Conservation (phyloP, 2,888 invertebrate genomes). For the Bembecia ichneumoniformis region DNA sequence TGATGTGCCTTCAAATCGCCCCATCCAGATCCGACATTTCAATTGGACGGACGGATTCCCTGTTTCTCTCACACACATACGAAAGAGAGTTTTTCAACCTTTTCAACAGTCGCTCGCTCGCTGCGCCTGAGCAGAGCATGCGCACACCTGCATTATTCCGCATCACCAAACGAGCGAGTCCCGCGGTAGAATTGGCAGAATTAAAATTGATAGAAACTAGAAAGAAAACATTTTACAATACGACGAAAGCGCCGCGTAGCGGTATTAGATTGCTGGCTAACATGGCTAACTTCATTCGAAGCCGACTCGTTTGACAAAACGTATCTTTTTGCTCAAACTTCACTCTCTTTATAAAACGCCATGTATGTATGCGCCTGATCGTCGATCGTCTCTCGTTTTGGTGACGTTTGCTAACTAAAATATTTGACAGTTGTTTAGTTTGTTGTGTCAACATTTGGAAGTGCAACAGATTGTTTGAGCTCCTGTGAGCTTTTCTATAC, state of each 20-base stretch:
- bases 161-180: background rate
- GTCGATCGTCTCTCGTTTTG: constrained; percentile 22
- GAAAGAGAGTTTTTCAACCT: constrained; percentile 29
- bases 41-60: background rate
- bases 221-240: too few species aligned
- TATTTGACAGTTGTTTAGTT: constrained; percentile 41
- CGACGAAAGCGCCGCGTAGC: too few species aligned
- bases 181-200: too few species aligned
- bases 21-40: too few species aligned
- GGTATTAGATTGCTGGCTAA: constrained; percentile 7
- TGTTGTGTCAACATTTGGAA: constrained; percentile 56
- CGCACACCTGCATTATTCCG: background rate
- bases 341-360: constrained; percentile 41
- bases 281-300: constrained; percentile 58
- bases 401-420: constrained; percentile 49
- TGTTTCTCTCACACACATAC: constrained; percentile 10
- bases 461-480: constrained; percentile 12
- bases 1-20: too few species aligned
- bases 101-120: constrained; percentile 31
- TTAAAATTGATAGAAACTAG: too few species aligned
- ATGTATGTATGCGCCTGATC: constrained; percentile 32
- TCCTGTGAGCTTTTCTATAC: background rate
- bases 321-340: constrained; percentile 35
- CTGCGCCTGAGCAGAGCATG: constrained; percentile 23
- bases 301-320: constrained; percentile 27